These are phyloP conservation scores for Hypercompe scribonia DNA, from an alignment of 2,888 invertebrate genomes.

Conservation along the genomic window DNA sequence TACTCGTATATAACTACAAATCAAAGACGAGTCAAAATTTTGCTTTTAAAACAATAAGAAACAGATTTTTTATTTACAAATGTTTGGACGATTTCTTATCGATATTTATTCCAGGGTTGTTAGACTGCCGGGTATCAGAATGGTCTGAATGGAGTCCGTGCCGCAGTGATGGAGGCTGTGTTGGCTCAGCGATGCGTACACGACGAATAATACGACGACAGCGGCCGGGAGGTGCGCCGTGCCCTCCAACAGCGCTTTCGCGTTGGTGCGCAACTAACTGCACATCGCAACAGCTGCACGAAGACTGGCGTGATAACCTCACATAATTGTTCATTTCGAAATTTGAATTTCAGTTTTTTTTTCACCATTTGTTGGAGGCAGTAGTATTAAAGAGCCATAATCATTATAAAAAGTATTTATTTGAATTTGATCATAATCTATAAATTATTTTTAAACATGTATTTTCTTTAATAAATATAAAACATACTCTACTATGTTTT, in stretches of 20 bases:
- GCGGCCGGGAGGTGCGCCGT: slow-evolving; percentile 92
- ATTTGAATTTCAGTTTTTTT: slow-evolving; percentile 28
- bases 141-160: slow-evolving; percentile 96
- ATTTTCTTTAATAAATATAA: neutral
- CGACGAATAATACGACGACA: slow-evolving; percentile 92
- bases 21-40: neutral
- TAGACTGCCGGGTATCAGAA: slow-evolving; percentile 94
- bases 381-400: slow-evolving; percentile 2
- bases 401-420: neutral
- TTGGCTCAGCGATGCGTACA: slow-evolving; percentile 94
- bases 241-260: slow-evolving; percentile 94
- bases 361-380: slow-evolving; percentile 33
- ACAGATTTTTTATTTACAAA: neutral
- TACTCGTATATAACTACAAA: neutral
- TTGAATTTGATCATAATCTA: neutral
- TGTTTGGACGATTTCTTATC: neutral
- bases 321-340: slow-evolving; percentile 67
- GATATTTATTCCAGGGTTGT: slow-evolving; percentile 74
- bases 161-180: slow-evolving; percentile 95
- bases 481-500: neutral
- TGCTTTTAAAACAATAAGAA: neutral
- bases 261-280: slow-evolving; percentile 94
- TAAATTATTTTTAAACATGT: neutral
- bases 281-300: slow-evolving; percentile 60
- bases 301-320: slow-evolving; percentile 79